These are phyloP conservation scores for Eurois occulta DNA, from an alignment of 2,888 invertebrate species.

Conservation along the genomic window DNA sequence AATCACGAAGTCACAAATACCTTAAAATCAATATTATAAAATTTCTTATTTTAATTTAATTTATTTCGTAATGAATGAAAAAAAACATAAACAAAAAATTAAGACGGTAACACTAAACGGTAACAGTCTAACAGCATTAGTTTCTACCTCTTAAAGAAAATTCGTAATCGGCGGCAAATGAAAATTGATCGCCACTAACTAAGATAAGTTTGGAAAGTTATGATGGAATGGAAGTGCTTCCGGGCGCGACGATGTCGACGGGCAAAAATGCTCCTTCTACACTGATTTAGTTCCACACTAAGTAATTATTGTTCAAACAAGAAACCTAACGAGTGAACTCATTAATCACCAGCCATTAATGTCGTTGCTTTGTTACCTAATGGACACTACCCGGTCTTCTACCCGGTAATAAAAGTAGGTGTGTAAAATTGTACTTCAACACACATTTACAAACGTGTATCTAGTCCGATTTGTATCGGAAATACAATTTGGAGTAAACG, in stretches of 20 bases:
- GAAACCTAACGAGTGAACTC: constrained; percentile 80
- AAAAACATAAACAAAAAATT: constrained; percentile 2
- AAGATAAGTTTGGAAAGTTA: constrained; percentile 89
- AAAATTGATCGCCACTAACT: constrained; percentile 89
- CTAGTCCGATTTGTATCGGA: constrained; percentile 10
- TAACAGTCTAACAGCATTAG: constrained; percentile 68
- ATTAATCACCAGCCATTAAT: constrained; percentile 80
- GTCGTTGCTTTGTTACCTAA: constrained; percentile 76
- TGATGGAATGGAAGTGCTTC: constrained; percentile 84
- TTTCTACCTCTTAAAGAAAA: constrained; percentile 79
- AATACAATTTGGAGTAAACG: constrained; percentile 11
- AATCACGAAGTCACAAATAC: background rate
- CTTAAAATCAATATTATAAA: background rate
- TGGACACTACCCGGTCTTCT: constrained; percentile 69
- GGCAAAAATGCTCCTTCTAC: constrained; percentile 79
- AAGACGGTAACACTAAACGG: constrained; percentile 52
- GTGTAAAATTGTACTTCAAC: constrained; percentile 51
- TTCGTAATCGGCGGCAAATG: constrained; percentile 86
- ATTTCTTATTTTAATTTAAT: background rate
- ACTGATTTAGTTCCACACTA: constrained; percentile 78
- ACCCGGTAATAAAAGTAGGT: constrained; percentile 67
- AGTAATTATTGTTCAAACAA: constrained; percentile 85
- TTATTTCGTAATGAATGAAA: background rate
- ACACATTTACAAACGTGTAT: constrained; percentile 22
- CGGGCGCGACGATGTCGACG: constrained; percentile 70